These are phyloP conservation scores for Myotis yumanensis DNA, from an alignment of 2,113 vertebrate species.

Conservation along the genomic window DNA sequence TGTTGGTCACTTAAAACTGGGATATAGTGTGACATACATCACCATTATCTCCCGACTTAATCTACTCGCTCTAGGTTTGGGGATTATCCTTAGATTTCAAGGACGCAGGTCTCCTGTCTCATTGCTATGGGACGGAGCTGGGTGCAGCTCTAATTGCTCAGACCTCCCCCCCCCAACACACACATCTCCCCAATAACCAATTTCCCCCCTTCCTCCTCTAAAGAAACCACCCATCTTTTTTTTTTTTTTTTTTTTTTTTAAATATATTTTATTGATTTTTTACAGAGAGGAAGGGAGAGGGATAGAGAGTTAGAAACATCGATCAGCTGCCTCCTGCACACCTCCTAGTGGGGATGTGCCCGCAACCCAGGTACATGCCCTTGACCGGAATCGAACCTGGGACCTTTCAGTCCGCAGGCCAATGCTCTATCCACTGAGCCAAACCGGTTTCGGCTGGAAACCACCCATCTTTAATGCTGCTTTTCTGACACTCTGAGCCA, in stretches of 20 bases:
- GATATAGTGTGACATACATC: neutral
- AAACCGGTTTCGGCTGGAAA: too few relatives aligned
- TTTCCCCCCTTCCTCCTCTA: neutral
- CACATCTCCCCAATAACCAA: neutral
- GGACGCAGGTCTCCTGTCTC: neutral
- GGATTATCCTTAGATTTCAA: neutral
- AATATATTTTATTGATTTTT: too few relatives aligned
- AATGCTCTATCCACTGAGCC: too few relatives aligned
- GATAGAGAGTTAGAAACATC: too few relatives aligned
- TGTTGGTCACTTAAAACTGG: neutral
- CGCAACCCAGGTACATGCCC: too few relatives aligned
- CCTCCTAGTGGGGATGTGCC: too few relatives aligned
- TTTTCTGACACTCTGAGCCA: neutral
- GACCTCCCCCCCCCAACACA: accelerated
- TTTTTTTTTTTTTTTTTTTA: too few relatives aligned
- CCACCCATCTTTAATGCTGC: neutral
- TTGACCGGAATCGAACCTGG: too few relatives aligned
- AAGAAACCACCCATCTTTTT: neutral
- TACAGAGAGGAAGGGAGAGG: too few relatives aligned
- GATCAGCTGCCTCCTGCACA: too few relatives aligned
- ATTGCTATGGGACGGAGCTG: too few relatives aligned
- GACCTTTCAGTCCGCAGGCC: too few relatives aligned
- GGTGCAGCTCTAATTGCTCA: neutral
- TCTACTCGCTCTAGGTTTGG: neutral
- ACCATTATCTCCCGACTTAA: neutral